A percentile compares a stretch with the other conserved stretches of the same genome.
Evolutionary conservation across 2,797 vertebrate species (phyloP).

Genomic region (Acridotheres tristis): DNA sequence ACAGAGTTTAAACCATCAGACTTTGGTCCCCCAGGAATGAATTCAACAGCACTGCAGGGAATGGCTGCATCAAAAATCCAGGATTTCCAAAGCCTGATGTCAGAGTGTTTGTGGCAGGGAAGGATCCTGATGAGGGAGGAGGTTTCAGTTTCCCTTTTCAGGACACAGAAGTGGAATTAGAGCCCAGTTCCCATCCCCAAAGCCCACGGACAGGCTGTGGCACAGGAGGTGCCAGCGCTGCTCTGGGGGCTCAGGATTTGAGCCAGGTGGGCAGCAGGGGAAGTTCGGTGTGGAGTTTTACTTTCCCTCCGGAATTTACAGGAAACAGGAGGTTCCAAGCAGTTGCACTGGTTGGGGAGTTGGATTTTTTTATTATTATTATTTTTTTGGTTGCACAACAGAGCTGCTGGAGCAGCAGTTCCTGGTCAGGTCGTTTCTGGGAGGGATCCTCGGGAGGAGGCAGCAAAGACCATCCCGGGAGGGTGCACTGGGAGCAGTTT

Average conservation of each 20-base stretch:
- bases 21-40: neutral
- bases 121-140: neutral
- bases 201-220: fast-evolving
- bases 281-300: neutral
- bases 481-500: fast-evolving
- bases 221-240: fast-evolving
- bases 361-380: too few species aligned
- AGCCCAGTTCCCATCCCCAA: neutral
- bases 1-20: fast-evolving
- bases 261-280: neutral
- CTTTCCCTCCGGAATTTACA: neutral
- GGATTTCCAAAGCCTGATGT: neutral
- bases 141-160: neutral
- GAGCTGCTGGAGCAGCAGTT: neutral
- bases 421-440: fast-evolving
- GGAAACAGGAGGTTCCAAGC: neutral
- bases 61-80: fast-evolving
- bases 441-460: neutral
- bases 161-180: neutral
- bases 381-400: fast-evolving
- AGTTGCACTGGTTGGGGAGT: neutral
- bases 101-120: neutral
- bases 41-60: neutral
- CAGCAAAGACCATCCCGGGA: neutral
- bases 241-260: neutral